These are phyloP conservation scores for Cerastis leucographa DNA, from an alignment of 2,888 invertebrate genomes.

Conservation along the genomic window DNA sequence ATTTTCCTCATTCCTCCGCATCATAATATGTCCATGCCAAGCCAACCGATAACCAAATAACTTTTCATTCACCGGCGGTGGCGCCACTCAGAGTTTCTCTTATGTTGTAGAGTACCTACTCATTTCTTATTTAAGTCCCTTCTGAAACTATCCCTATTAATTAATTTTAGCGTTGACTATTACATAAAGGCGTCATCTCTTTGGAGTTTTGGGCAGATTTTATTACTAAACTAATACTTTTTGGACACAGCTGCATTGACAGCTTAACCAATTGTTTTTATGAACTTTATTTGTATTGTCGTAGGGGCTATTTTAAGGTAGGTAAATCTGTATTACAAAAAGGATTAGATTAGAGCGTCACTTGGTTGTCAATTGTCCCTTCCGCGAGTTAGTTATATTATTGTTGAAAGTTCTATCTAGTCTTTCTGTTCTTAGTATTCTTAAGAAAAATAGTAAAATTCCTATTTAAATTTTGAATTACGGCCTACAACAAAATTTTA, in stretches of 20 bases:
- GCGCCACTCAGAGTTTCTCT: too few relatives aligned
- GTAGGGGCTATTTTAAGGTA: conserved; percentile 11
- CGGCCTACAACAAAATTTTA: too few relatives aligned
- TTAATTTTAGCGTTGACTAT: background rate
- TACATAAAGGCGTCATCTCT: conserved; percentile 4
- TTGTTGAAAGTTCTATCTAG: background rate
- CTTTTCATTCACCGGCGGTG: too few relatives aligned
- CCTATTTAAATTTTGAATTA: background rate
- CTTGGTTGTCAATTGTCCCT: conserved; percentile 69
- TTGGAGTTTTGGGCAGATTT: conserved; percentile 23
- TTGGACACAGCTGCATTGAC: conserved; percentile 46
- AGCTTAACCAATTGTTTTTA: background rate
- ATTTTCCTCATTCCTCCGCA: too few relatives aligned
- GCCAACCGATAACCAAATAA: too few relatives aligned
- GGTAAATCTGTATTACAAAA: background rate
- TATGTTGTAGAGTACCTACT: too few relatives aligned
- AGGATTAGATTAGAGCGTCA: conserved; percentile 50
- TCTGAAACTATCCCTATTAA: background rate
- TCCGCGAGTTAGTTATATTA: conserved; percentile 55
- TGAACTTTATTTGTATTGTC: accelerated
- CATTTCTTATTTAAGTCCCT: too few relatives aligned
- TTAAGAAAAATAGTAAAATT: background rate
- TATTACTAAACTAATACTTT: conserved; percentile 48
- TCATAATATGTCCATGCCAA: too few relatives aligned
- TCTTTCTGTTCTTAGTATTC: background rate